Percentiles rank a stretch among this genome's conserved stretches.
Evolutionary conservation across 1,140 invertebrate genomes (phyloP).

Genomic region (Temnothorax nylanderi): DNA sequence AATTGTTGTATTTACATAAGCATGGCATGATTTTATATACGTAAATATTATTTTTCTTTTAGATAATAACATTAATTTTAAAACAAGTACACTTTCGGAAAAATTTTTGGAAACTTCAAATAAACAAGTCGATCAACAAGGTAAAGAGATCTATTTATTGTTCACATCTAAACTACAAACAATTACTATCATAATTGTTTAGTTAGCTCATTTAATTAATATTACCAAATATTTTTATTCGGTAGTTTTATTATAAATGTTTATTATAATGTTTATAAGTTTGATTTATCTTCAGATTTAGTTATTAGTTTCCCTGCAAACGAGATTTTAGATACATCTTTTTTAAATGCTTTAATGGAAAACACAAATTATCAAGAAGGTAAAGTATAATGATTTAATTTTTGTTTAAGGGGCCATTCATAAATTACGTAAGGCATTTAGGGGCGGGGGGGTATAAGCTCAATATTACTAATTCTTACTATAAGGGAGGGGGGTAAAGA

Average conservation of each 20-base stretch:
- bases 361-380: not conserved
- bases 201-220: slow-evolving; percentile 4
- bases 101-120: not conserved
- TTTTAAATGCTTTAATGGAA: not conserved
- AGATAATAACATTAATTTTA: not conserved
- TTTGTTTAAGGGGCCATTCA: no score
- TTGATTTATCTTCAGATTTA: slow-evolving; percentile 1
- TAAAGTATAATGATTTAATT: not conserved
- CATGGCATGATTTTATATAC: not conserved
- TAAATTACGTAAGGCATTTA: no score
- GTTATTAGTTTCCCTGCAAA: not conserved
- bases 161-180: not conserved
- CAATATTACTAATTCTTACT: no score
- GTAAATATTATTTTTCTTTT: no score
- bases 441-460: no score
- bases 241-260: not conserved
- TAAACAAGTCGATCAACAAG: not conserved
- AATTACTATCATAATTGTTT: not conserved
- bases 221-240: not conserved
- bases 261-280: not conserved
- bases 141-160: not conserved
- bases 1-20: not conserved
- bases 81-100: not conserved
- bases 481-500: no score
- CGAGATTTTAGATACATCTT: not conserved